These are phyloP conservation scores for Diaphora mendica DNA, from an alignment of 2,888 invertebrate species.

Conservation along the genomic window DNA sequence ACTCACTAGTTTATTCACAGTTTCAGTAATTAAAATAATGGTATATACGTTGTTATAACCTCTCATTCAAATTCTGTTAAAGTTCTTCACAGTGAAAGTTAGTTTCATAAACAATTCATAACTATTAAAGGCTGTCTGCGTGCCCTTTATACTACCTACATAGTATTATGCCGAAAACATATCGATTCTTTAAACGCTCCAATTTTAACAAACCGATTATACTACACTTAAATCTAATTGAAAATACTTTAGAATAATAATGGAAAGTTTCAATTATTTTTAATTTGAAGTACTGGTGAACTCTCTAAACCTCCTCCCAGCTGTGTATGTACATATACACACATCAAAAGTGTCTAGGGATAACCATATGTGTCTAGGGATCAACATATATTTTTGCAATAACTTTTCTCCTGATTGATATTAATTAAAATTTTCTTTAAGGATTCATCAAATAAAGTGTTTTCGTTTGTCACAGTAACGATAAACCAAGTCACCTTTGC, in stretches of 20 bases:
- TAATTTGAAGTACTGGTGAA: too few relatives aligned
- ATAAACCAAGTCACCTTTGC: too few relatives aligned
- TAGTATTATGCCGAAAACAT: constrained; percentile 1
- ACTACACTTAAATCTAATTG: constrained; percentile 4
- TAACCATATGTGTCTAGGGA: too few relatives aligned
- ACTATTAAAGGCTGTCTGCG: constrained; percentile 26
- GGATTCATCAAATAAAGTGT: too few relatives aligned
- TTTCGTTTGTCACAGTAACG: too few relatives aligned
- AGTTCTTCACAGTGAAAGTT: constrained; percentile 26
- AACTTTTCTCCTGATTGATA: too few relatives aligned
- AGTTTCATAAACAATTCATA: constrained; percentile 40
- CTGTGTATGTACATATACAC: too few relatives aligned
- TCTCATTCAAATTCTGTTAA: constrained; percentile 23
- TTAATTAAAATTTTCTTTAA: too few relatives aligned
- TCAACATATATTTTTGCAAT: too few relatives aligned
- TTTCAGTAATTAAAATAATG: constrained; percentile 32
- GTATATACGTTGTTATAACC: constrained; percentile 27
- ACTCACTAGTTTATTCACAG: constrained; percentile 4
- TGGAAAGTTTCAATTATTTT: not conserved
- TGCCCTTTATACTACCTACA: constrained; percentile 15
- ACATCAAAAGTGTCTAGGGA: too few relatives aligned
- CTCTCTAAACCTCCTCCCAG: too few relatives aligned
- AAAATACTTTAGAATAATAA: not conserved
- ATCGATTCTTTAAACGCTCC: constrained; percentile 6
- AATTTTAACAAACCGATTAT: constrained; percentile 15